phyloP scores from a whole-genome alignment of 2,113 vertebrate genomes.

The Acrocephalus kingi region DNA sequence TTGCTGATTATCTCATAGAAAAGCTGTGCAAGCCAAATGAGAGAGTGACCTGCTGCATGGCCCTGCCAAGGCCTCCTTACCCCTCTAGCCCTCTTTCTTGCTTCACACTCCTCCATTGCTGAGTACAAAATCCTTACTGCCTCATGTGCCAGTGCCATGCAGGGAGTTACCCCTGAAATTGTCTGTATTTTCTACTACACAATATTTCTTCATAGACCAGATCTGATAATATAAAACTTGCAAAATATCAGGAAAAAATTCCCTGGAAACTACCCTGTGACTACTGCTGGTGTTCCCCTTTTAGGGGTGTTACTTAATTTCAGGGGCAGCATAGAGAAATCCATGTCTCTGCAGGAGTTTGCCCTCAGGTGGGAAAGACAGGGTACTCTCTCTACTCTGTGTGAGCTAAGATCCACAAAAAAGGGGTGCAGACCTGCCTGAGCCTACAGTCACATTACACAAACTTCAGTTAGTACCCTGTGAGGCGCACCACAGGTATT shows the following conservation, averaged over 20 bases:
- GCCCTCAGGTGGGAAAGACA: neutral
- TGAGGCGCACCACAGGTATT: neutral
- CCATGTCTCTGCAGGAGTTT: neutral
- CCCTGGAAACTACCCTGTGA: neutral
- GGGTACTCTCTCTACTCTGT: conserved; percentile 21
- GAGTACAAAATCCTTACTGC: neutral
- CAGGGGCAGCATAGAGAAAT: neutral
- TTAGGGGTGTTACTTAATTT: neutral
- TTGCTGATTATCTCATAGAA: neutral
- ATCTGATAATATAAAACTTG: neutral
- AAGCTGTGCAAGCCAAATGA: neutral
- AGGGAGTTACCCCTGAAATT: neutral
- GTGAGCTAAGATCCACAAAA: neutral
- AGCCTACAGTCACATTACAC: neutral
- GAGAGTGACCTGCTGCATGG: neutral
- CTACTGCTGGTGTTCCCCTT: neutral
- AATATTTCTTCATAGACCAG: neutral
- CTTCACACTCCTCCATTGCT: neutral
- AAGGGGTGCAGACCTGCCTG: neutral
- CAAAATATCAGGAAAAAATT: neutral
- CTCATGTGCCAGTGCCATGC: neutral
- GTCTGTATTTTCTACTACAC: neutral
- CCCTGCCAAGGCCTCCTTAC: neutral
- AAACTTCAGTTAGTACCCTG: neutral
- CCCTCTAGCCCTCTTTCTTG: neutral